Evolutionary conservation across 1,140 invertebrate genomes (phyloP), one percentile per base, ranked within the genome.

Genomic region (Cyphomyrmex costatus): DNA sequence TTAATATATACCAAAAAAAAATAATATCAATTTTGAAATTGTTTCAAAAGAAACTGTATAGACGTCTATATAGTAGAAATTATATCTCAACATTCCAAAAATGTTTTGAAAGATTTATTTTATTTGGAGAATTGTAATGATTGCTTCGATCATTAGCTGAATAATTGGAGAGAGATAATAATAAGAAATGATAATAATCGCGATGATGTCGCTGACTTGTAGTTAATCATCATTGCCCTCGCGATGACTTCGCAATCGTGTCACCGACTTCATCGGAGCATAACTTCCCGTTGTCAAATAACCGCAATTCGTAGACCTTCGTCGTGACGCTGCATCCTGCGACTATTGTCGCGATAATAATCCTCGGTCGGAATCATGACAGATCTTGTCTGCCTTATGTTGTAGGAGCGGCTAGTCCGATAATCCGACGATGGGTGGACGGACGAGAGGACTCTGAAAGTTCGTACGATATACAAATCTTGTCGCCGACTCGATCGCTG

Each of bases 361-460:
- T 79, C 42, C 42, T 66, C 33, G 66, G 4, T 16, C 46, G 53
- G 46, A 79, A 85, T 89, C 76, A 86, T 24, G 88, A 58, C 27
- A 51, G 77, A 86, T 73, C 60, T 89, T 63, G 56, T 86, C 86
- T 46, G 51, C 71, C n/a, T 90, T 70, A 60, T 70, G 56, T 86
- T 87, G 60, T 86, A 90, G 89, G 65, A 77, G 71, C 51, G 53
- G 33, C 88, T 27, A 58, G 70, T 80, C 60, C 58, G 24, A 77
- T 85, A 83, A 76, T 88, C 77, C 70, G 85, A 66, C 88, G 85
- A 93, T 93, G 92, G 89, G 86, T 80, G 79, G 85, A 88, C 86
- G 78, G 77, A 80, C 70, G 86, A 90, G 80, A 79, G 42, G 16
- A n/a, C 21, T 88, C 49, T 66, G 60, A 85, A 74, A 85, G 46